Conservation (phyloP, 2,797 vertebrate genomes). For the Periophthalmus magnuspinnatus region DNA sequence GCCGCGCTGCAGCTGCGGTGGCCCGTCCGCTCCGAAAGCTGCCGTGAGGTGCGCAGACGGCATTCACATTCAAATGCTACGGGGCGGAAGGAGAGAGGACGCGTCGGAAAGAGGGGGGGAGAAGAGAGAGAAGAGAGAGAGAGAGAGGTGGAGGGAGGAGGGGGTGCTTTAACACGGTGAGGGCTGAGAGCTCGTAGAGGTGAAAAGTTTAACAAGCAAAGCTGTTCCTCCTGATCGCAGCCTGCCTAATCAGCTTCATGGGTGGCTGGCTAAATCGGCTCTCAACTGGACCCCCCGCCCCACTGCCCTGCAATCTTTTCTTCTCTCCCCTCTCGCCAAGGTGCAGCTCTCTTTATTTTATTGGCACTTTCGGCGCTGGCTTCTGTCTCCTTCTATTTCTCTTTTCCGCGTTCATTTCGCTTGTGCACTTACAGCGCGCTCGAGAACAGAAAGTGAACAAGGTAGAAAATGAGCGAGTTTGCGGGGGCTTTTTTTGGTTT, state of each 20-base stretch:
- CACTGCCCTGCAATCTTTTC: slow-evolving; percentile 50
- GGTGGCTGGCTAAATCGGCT: slow-evolving; percentile 95
- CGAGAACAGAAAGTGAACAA: slow-evolving; percentile 48
- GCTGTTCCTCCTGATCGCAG: slow-evolving; percentile 99
- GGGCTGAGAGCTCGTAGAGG: slow-evolving; percentile 81
- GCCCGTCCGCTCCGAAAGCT: slow-evolving; percentile 54
- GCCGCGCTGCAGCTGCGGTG: slow-evolving; percentile 66
- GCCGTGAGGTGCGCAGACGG: slow-evolving; percentile 52
- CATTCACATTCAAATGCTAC: slow-evolving; percentile 77
- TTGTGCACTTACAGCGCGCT: slow-evolving; percentile 57
- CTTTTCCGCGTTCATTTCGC: slow-evolving; percentile 44
- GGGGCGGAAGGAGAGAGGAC: slow-evolving; percentile 67
- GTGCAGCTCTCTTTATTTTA: slow-evolving; percentile 85
- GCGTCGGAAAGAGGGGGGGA: slow-evolving; percentile 52
- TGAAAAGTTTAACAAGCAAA: slow-evolving; percentile 99
- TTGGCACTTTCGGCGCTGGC: slow-evolving; percentile 72
- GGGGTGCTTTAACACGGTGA: slow-evolving; percentile 48
- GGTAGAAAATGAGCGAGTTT: slow-evolving; percentile 38
- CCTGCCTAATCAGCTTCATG: slow-evolving; percentile 99
- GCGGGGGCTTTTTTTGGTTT: slow-evolving; percentile 11
- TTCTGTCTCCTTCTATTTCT: slow-evolving; percentile 40
- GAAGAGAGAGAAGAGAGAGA: slow-evolving; percentile 23
- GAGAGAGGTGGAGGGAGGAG: slow-evolving; percentile 17
- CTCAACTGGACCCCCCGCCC: slow-evolving; percentile 57
- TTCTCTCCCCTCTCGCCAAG: slow-evolving; percentile 78